Evolutionary conservation across 2,888 invertebrate species (phyloP).

Genomic region (Tricholauxania praeusta): DNA sequence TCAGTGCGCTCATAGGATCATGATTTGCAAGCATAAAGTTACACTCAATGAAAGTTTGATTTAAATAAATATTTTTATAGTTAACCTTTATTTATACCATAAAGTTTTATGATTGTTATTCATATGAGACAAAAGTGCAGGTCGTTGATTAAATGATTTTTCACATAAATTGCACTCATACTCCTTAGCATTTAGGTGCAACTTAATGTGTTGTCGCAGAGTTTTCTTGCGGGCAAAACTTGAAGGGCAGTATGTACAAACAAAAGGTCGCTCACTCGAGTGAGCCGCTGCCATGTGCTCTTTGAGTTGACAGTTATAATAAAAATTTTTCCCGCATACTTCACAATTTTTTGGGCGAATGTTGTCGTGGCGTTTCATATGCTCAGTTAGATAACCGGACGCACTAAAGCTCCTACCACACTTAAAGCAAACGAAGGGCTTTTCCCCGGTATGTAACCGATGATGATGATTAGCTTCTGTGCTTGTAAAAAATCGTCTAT

Average conservation of each 20-base stretch:
- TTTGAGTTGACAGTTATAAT: conserved; percentile 34
- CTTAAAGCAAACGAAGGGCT: conserved; percentile 70
- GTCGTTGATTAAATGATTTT: conserved; percentile 49
- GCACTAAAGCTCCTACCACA: conserved; percentile 73
- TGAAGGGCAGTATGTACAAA: conserved; percentile 64
- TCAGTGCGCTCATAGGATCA: no score
- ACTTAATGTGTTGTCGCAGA: conserved; percentile 44
- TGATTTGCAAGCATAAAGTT: no score
- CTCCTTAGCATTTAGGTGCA: conserved; percentile 47
- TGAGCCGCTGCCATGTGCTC: conserved; percentile 67
- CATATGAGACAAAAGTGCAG: conserved; percentile 45
- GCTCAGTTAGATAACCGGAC: conserved; percentile 71
- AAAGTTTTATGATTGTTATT: conserved; percentile 41
- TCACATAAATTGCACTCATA: conserved; percentile 48
- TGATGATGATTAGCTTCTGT: conserved; percentile 70
- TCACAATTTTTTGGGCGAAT: conserved; percentile 43
- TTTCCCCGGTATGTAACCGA: conserved; percentile 71
- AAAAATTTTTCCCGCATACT: conserved; percentile 43
- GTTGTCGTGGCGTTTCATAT: conserved; percentile 54
- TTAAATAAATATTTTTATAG: no score
- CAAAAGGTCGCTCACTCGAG: conserved; percentile 70
- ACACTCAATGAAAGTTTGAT: no score
- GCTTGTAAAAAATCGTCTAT: conserved; percentile 45
- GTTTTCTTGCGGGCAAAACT: conserved; percentile 47
- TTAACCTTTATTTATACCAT: background rate